These are phyloP conservation scores for Coremacera marginata DNA, from an alignment of 2,888 invertebrate species.

Conservation along the genomic window DNA sequence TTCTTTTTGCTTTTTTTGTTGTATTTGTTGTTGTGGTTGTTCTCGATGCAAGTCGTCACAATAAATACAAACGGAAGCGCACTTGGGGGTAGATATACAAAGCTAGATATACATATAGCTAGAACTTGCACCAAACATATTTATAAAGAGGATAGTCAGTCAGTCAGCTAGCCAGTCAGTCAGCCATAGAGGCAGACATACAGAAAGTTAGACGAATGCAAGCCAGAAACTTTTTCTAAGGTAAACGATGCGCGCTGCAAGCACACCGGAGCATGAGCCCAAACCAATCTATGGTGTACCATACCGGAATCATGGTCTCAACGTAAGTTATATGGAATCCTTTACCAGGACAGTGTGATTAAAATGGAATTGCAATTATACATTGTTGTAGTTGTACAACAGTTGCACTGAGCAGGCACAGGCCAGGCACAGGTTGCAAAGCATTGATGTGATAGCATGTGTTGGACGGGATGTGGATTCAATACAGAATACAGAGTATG, in stretches of 20 bases:
- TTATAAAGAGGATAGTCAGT: neutral
- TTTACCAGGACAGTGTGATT: slow-evolving; percentile 34
- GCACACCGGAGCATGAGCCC: neutral
- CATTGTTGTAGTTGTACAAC: slow-evolving; percentile 36
- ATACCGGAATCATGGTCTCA: slow-evolving; percentile 32
- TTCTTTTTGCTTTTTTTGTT: neutral
- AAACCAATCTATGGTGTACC: neutral
- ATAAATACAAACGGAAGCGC: slow-evolving; percentile 21
- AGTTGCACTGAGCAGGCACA: neutral
- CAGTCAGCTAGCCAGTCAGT: neutral
- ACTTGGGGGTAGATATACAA: neutral
- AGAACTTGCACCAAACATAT: neutral
- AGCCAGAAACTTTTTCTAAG: slow-evolving; percentile 11
- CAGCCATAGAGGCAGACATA: slow-evolving; percentile 3
- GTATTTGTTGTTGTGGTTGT: slow-evolving; percentile 2
- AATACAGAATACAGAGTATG: slow-evolving; percentile 15
- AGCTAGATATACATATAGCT: neutral
- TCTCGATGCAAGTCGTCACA: neutral
- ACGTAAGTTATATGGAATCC: slow-evolving; percentile 31
- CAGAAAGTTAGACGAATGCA: neutral
- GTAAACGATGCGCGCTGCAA: neutral
- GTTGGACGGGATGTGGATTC: neutral
- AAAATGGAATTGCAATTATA: slow-evolving; percentile 45
- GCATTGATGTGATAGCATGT: neutral
- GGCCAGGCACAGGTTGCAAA: slow-evolving; percentile 18